Evolutionary conservation across 2,888 invertebrate species (phyloP).

Genomic region (Amblyteles armatorius): DNA sequence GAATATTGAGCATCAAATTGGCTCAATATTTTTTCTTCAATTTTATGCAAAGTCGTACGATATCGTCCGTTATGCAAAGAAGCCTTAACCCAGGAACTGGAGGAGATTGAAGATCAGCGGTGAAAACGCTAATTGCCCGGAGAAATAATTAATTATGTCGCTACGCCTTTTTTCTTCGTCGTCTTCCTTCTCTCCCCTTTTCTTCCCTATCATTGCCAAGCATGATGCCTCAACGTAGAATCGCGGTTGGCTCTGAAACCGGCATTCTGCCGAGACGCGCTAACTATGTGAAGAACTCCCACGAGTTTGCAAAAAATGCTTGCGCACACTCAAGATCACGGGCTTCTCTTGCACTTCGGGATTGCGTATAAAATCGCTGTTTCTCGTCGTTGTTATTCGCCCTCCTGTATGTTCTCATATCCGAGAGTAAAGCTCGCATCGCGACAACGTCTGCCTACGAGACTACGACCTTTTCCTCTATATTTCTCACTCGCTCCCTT

Average conservation of each 20-base stretch:
- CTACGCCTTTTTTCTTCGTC: slow-evolving; percentile 47
- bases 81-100: slow-evolving; percentile 70
- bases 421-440: slow-evolving; percentile 42
- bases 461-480: slow-evolving; percentile 41
- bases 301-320: slow-evolving; percentile 73
- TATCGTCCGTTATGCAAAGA: slow-evolving; percentile 68
- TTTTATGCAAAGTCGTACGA: neutral
- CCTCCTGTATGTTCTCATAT: slow-evolving; percentile 43
- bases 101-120: slow-evolving; percentile 75
- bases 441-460: slow-evolving; percentile 36
- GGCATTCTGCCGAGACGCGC: slow-evolving; percentile 73
- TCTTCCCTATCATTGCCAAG: slow-evolving; percentile 18
- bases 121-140: slow-evolving; percentile 79
- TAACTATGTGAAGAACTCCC: slow-evolving; percentile 80
- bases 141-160: slow-evolving; percentile 72
- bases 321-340: slow-evolving; percentile 69
- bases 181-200: neutral
- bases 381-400: slow-evolving; percentile 44
- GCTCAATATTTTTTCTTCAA: too few relatives aligned
- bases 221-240: neutral
- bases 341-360: slow-evolving; percentile 57
- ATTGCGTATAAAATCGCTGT: slow-evolving; percentile 38
- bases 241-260: slow-evolving; percentile 65
- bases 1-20: too few relatives aligned
- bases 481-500: slow-evolving; percentile 56